Evolutionary conservation across 2,888 invertebrate species (phyloP), one percentile per base, ranked within the genome.

Genomic region (Portevinia maculata): DNA sequence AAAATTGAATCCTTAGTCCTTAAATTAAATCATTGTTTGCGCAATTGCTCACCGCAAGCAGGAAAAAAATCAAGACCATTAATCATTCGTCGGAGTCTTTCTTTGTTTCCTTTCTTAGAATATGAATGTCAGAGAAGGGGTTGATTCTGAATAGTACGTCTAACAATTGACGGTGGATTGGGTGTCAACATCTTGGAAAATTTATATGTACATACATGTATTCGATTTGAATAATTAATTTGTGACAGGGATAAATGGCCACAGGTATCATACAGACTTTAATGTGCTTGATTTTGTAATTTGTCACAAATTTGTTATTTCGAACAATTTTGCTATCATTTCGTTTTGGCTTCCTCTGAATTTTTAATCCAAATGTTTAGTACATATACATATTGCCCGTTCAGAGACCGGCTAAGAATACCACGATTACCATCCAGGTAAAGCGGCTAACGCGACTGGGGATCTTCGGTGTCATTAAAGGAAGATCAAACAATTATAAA

Each of bases 11-110:
- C 78, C 71, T 17, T 37, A 55, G 73, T 59, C 64, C 67, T 69
- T 74, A 79, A 84, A 84, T 84, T 79, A 84, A 84, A 84, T 84
- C 84, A 79, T 84, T 84, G 84, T 84, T 84, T 79, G 84, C 62
- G 69, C 79, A 79, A 84, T 84, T 84, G 79, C 69, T 79, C 79
- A 84, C 79, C 84, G 52, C 67, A 84, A 71, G 34, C 65, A 71
- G 53, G 37, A 81, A 65, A 71, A n/a, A 73, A 73, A 78, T 78
- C 67, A 73, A 9, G 78, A 79, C 84, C 52, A 84, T 84, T 84
- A 84, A 84, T 84, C 84, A 84, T 84, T 79, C 32, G 73, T 52
- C 44, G 37, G 24, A 64, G 73, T 78, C 69, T 64, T 73, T 69
- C 28, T 55, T 78, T 64, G 48, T 62, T 48, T 46, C 55, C 62